Base-by-base conservation (phyloP, 2,113 vertebrate species). In the Narcine bancroftii region DNA sequence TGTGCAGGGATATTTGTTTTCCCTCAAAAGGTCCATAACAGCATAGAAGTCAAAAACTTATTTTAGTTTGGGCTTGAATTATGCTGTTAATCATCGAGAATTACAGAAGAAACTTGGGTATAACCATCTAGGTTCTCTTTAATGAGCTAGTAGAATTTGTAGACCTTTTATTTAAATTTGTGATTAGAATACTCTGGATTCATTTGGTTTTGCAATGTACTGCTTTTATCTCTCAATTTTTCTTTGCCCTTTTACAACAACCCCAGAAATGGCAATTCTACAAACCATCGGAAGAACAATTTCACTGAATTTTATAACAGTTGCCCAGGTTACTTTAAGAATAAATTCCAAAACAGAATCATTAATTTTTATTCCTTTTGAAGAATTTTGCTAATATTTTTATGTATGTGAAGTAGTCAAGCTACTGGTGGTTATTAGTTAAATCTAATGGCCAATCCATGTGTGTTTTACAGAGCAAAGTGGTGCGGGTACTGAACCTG, bases 401-500 rank as follows among this genome's bases (percentile, higher is more conserved):
- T 39, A 69, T 26, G 36, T 60, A 60, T 89, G 19, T 89, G 17
- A 39, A 66, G 0, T 56, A 50, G 79, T n/a, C 39, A 66, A 89
- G 19, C 60, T 66, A 1, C 17, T n/a, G 39, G 6, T 87, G 26
- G 36, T 89, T 89, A n/a, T 91, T 69, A 91, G 19, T 69, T 17
- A 17, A 13, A 24, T 47, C 89, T 91, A 91, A 91, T 69, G 36
- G 65, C 33, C 29, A 36, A 92, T 65, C 13, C 1, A 17, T 77
- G 5, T 92, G 36, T 81, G 13, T 92, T 81, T 72, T 81, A 53
- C 95, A 99, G 99, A 99, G 99, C 95, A 99, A 99, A 95, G 99
- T 99, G 79, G 99, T 99, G 92, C 95, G 99, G 94, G 99, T 99
- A 24, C 96, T 99, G 87, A 99, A 99, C 94, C 96, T 99, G 39